Percentiles rank a stretch among this genome's conserved stretches.
Conservation (phyloP, 1,140 invertebrate species). For the Lucilia sericata region DNA sequence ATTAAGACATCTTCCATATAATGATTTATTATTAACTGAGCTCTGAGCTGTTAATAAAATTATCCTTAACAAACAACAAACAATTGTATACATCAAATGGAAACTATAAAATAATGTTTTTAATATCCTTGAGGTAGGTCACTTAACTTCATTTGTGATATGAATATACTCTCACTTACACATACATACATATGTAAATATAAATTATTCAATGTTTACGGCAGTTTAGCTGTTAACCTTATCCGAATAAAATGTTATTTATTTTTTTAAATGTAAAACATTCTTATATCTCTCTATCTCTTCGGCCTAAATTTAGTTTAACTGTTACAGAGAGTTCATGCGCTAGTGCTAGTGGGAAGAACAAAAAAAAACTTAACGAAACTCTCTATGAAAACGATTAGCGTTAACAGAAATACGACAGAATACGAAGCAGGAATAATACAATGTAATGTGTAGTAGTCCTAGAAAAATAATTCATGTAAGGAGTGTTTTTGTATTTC, state of each 20-base stretch:
- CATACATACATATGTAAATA: not conserved
- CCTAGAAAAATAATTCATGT: not conserved
- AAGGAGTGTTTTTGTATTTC: not conserved
- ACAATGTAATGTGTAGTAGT: not conserved
- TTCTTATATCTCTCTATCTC: no score
- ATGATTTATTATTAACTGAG: not conserved
- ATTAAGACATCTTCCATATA: not conserved
- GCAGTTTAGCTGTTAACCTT: not conserved
- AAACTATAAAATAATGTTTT: slow-evolving; percentile 15
- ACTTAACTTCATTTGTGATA: not conserved
- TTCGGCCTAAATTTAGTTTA: not conserved
- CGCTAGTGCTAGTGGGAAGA: not conserved
- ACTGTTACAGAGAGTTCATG: not conserved
- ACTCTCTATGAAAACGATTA: not conserved
- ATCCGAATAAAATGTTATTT: not conserved
- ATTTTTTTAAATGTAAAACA: not conserved
- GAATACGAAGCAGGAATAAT: not conserved
- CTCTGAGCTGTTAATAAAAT: not conserved
- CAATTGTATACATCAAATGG: not conserved
- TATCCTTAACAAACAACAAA: not conserved
- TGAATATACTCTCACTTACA: no score
- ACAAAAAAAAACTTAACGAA: not conserved
- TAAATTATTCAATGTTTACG: not conserved
- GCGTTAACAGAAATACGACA: not conserved
- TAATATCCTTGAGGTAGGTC: slow-evolving; percentile 23